Conservation (phyloP, 2,888 invertebrate species). For the Tetranychus piercei region DNA sequence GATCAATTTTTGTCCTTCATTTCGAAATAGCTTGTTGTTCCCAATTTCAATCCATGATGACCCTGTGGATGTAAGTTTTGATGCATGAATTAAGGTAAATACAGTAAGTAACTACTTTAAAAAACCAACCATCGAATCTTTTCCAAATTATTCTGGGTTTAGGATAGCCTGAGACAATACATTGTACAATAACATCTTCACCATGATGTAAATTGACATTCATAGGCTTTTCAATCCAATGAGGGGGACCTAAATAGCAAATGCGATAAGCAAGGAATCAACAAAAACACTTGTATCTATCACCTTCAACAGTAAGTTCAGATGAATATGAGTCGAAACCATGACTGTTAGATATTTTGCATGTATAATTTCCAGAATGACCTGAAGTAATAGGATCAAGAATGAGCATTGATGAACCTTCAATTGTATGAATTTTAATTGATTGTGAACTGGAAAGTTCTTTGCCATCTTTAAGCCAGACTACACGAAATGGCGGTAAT, state of each 20-base stretch:
- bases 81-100: neutral
- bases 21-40: too few species aligned
- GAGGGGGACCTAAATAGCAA: neutral
- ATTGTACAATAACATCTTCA: constrained; percentile 8
- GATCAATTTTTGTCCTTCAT: too few species aligned
- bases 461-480: neutral
- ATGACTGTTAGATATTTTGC: constrained; percentile 19
- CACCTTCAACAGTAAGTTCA: neutral
- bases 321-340: neutral
- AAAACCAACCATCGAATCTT: neutral
- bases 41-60: too few species aligned
- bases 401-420: constrained; percentile 25
- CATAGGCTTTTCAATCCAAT: neutral
- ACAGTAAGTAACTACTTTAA: neutral
- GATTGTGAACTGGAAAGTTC: neutral
- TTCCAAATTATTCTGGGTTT: neutral
- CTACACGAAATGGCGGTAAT: neutral
- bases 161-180: neutral
- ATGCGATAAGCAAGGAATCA: neutral
- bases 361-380: constrained; percentile 28
- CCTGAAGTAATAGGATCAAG: constrained; percentile 23
- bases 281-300: neutral
- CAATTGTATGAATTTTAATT: constrained; percentile 22
- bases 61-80: too few species aligned
- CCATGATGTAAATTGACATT: neutral